phyloP scores from a whole-genome alignment of 2,113 vertebrate species.

The Cairina moschata region DNA sequence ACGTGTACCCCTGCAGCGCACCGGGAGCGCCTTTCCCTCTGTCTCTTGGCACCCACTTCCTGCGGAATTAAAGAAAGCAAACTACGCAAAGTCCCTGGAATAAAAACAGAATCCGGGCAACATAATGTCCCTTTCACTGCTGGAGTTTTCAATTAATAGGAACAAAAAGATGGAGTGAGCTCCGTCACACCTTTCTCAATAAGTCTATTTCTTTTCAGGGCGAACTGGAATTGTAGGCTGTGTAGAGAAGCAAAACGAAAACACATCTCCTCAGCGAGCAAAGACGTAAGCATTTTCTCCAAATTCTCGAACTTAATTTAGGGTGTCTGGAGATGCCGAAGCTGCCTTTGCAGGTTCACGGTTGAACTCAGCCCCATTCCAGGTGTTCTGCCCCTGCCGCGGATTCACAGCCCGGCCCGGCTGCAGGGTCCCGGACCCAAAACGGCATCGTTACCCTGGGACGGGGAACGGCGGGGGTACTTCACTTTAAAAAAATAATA shows the following conservation, averaged over 20 bases:
- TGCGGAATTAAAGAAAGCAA: not conserved
- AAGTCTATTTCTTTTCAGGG: not conserved
- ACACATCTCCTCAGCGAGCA: not conserved
- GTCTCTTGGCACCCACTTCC: not conserved
- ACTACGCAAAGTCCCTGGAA: not conserved
- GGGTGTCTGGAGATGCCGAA: rapidly evolving
- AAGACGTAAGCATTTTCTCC: not conserved
- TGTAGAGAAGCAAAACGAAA: not conserved
- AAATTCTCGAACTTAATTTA: not conserved
- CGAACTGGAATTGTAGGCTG: rapidly evolving
- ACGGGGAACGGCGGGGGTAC: not conserved
- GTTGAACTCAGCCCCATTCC: not conserved
- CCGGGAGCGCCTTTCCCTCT: not conserved
- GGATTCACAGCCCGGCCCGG: not conserved
- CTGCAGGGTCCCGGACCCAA: not conserved
- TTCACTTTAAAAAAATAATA: not conserved
- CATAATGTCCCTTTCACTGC: not conserved
- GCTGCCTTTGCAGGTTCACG: not conserved
- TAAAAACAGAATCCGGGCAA: not conserved
- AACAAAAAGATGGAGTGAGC: rapidly evolving
- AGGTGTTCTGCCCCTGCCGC: not conserved
- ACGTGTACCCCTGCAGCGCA: not conserved
- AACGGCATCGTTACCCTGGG: not conserved
- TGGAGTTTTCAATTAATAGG: not conserved
- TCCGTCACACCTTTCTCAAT: rapidly evolving